These are phyloP conservation scores for Drosophila lowei DNA, from an alignment of 1,140 invertebrate species.

Conservation along the genomic window DNA sequence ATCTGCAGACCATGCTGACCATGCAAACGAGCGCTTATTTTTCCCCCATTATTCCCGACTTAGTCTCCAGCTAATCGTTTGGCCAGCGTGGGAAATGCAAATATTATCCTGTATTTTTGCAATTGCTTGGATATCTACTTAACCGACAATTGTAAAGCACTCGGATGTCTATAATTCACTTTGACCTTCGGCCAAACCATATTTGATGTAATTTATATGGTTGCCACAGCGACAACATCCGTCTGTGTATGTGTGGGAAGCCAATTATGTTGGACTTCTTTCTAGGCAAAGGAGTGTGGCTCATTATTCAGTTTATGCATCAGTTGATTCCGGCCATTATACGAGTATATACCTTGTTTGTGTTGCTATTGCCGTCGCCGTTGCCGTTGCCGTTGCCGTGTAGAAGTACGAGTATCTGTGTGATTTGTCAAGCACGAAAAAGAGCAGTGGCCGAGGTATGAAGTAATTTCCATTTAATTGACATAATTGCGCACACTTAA, in stretches of 20 bases:
- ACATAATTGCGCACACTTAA: conserved; percentile 80
- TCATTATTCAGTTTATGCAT: conserved; percentile 62
- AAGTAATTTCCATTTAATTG: conserved; percentile 82
- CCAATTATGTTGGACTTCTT: conserved; percentile 60
- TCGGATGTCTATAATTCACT: conserved; percentile 2
- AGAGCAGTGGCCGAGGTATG: conserved; percentile 54
- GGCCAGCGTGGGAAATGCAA: background rate
- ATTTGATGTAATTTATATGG: conserved; percentile 16
- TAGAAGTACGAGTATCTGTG: conserved; percentile 19
- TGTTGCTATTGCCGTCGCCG: too few species aligned
- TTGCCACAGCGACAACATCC: conserved; percentile 30
- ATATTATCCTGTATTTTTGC: background rate
- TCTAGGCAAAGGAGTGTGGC: conserved; percentile 21
- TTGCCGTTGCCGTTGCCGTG: too few species aligned
- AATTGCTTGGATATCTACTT: background rate
- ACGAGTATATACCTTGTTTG: background rate
- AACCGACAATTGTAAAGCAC: background rate
- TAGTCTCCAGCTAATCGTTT: conserved; percentile 12
- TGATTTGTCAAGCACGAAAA: conserved; percentile 49
- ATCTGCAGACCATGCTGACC: conserved; percentile 6
- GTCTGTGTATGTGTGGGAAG: conserved; percentile 8
- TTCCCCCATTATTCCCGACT: background rate
- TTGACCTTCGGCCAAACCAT: conserved; percentile 29
- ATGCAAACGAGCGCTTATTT: conserved; percentile 29
- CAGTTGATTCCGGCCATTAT: conserved; percentile 45